Evolutionary conservation across 2,113 vertebrate genomes (phyloP).

Genomic region (Micromys minutus): DNA sequence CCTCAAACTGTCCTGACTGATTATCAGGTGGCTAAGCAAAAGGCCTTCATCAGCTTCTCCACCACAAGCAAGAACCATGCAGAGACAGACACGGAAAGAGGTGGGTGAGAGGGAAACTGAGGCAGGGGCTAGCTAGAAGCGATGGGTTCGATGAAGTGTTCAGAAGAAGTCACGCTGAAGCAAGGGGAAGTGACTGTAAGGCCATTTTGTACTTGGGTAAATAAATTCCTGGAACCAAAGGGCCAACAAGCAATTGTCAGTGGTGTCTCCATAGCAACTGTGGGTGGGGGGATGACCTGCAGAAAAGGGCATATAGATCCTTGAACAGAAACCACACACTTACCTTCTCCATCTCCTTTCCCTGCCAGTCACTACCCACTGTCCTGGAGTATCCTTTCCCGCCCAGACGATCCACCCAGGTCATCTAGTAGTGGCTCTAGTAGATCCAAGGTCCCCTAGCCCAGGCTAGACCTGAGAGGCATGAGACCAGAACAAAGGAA

Average conservation of each 20-base stretch:
- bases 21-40: not conserved
- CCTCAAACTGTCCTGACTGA: not conserved
- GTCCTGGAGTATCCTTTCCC: not conserved
- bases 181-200: accelerated
- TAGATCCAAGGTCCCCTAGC: not conserved
- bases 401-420: not conserved
- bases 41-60: not conserved
- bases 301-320: conserved; percentile 47
- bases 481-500: conserved; percentile 5
- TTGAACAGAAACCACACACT: conserved; percentile 50
- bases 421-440: not conserved
- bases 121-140: not conserved
- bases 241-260: conserved; percentile 42
- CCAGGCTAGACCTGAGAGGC: not conserved
- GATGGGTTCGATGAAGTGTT: not conserved
- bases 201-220: conserved; percentile 39
- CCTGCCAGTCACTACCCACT: not conserved
- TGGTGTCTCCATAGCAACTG: not conserved
- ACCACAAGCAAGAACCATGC: not conserved
- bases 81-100: not conserved
- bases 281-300: not conserved
- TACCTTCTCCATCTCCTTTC: not conserved
- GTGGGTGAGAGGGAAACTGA: conserved; percentile 19
- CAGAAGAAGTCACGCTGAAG: not conserved
- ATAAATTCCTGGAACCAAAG: not conserved